Evolutionary conservation across 2,888 invertebrate genomes (phyloP).

Genomic region (Gari tellinella): DNA sequence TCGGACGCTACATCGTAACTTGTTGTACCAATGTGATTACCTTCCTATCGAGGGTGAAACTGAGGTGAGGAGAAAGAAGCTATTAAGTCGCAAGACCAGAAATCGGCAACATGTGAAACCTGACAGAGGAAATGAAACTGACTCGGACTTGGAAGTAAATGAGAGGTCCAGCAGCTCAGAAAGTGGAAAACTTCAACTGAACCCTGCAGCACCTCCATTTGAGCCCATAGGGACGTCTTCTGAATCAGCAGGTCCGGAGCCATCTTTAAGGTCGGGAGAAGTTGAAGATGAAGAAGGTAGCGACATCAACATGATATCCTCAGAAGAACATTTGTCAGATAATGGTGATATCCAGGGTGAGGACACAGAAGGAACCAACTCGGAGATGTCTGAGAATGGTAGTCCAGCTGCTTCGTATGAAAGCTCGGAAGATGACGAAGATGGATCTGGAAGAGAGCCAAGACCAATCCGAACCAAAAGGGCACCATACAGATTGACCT

Average conservation of each 20-base stretch:
- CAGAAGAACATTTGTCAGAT: neutral
- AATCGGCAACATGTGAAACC: neutral
- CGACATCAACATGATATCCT: neutral
- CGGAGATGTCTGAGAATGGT: neutral
- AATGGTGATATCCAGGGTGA: neutral
- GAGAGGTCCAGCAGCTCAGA: conserved; percentile 4
- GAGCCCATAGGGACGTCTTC: conserved; percentile 4
- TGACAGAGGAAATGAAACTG: neutral
- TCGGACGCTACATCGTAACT: conserved; percentile 39
- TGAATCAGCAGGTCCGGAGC: neutral
- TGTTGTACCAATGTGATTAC: conserved; percentile 39
- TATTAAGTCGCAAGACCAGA: conserved; percentile 4
- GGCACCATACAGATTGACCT: conserved; percentile 6
- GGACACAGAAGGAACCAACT: neutral
- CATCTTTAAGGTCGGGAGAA: neutral
- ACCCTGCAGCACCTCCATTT: conserved; percentile 10
- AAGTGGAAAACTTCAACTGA: neutral
- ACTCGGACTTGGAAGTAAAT: neutral
- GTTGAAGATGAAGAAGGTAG: neutral
- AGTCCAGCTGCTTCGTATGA: neutral
- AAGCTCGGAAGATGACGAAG: neutral
- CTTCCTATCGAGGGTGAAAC: conserved; percentile 24
- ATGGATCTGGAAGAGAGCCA: neutral
- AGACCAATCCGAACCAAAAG: conserved; percentile 1
- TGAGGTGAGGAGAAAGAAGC: conserved; percentile 1